These are phyloP conservation scores for Hydrochoerus hydrochaeris DNA, from an alignment of 2,113 vertebrate species.

Conservation along the genomic window DNA sequence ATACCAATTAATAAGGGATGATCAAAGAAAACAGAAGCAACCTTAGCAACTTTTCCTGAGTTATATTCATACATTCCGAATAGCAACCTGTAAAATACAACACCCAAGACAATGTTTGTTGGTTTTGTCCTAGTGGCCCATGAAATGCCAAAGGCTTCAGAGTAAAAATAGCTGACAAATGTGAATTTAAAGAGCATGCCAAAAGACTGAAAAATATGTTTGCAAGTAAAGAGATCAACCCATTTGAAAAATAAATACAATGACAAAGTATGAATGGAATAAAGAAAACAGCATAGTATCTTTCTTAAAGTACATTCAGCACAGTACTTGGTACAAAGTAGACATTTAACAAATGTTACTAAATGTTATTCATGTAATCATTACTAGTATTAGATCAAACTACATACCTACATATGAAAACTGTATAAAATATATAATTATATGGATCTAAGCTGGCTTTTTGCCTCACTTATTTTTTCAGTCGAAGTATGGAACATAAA, in stretches of 20 bases:
- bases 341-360: not conserved
- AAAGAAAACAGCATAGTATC: slow-evolving; percentile 2
- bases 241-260: slow-evolving; percentile 61
- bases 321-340: not conserved
- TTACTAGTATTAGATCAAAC: not conserved
- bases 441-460: not conserved
- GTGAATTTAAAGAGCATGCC: not conserved
- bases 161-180: not conserved
- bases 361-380: not conserved
- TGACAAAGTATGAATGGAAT: not conserved
- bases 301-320: not conserved
- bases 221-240: slow-evolving; percentile 26
- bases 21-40: not conserved
- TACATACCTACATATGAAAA: not conserved
- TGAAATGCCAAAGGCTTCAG: not conserved
- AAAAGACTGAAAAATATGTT: not conserved
- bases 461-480: not conserved
- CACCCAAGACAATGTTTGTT: not conserved
- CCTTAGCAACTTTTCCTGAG: slow-evolving; percentile 28
- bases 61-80: slow-evolving; percentile 25
- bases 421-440: not conserved
- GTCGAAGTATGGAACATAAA: slow-evolving; percentile 17
- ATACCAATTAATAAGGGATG: slow-evolving; percentile 25
- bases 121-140: not conserved
- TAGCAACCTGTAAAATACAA: not conserved